These are phyloP conservation scores for Nineta flava DNA, from an alignment of 2,888 invertebrate genomes.

Conservation along the genomic window DNA sequence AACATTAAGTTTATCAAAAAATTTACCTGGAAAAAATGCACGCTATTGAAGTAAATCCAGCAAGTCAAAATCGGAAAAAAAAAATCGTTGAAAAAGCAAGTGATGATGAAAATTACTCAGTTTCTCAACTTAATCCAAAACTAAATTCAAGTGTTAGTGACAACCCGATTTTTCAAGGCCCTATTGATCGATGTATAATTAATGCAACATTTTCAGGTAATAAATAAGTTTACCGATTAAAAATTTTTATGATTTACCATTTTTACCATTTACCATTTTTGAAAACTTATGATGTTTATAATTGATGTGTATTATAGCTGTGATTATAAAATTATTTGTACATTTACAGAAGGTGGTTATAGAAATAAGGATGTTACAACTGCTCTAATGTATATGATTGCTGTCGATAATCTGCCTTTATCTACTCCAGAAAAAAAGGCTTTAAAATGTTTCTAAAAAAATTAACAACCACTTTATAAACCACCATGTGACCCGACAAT, in stretches of 20 bases:
- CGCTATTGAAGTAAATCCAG: not conserved
- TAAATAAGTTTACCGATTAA: not conserved
- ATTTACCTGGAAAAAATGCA: slow-evolving; percentile 11
- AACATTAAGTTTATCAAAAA: slow-evolving; percentile 13
- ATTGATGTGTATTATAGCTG: slow-evolving; percentile 5
- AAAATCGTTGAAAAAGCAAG: not conserved
- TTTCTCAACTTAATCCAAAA: not conserved
- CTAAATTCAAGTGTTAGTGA: not conserved
- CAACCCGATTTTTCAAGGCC: not conserved
- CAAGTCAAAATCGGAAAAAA: not conserved
- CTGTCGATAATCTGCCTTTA: slow-evolving; percentile 14
- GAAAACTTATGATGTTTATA: slow-evolving; percentile 7
- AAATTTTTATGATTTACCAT: slow-evolving; percentile 2
- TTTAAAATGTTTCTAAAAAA: slow-evolving; percentile 16
- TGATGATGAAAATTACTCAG: not conserved
- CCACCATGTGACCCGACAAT: slow-evolving; percentile 16
- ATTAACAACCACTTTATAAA: slow-evolving; percentile 18
- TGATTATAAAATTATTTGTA: slow-evolving; percentile 6
- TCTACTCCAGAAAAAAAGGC: slow-evolving; percentile 17
- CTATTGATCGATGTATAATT: not conserved
- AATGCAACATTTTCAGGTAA: not conserved
- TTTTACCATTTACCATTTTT: no score
- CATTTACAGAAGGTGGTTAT: slow-evolving; percentile 12
- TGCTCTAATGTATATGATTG: slow-evolving; percentile 12
- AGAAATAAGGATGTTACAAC: slow-evolving; percentile 13